Evolutionary conservation across 2,797 vertebrate genomes (phyloP), one percentile per base, ranked within the genome.

Genomic region (Gambelia wislizenii): DNA sequence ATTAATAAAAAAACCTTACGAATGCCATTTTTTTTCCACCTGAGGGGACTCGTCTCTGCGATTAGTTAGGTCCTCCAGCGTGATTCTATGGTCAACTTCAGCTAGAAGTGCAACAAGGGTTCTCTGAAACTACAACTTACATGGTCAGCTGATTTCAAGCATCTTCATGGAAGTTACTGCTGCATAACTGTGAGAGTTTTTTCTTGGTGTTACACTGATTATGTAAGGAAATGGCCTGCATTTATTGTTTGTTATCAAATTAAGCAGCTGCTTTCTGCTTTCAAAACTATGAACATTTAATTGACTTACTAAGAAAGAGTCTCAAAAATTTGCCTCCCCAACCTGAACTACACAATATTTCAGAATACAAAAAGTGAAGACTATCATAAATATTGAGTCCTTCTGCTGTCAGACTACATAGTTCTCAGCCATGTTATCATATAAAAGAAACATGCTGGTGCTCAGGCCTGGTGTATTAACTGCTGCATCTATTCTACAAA

Each of bases 371-470:
- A 64, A 64, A 64, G 25, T 7, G 61, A 64, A 82, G 89, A 22
- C 2, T 47, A 75, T 1, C 30, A 44, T 85, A 27, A 14, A 64
- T 83, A 20, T 6, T 1, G 82, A 47, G 69, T 39, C 14, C 4
- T 56, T 64, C 39, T 36, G 72, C 6, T n/a, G 33, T 13, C 67
- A n/a, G 12, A 70, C 44, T 1, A 0, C 2, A 22, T 33, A 30
- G 33, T 27, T 70, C 77, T 74, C 61, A 44, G 61, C 39, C n/a
- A 8, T 39, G 36, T 4, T 30, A 64, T 75, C 1, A 27, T 2
- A 4, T 54, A 44, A 16, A 70, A 72, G 0, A 74, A 74, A 42
- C 0, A 0, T 0, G 0, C 14, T 36, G 42, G 18, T 25, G 1
- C 25, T 3, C 0, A 61, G 36, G 0, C 2, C 49, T 5, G n/a